phyloP scores from a whole-genome alignment of 2,888 invertebrate species.

The Linyphia triangularis region DNA sequence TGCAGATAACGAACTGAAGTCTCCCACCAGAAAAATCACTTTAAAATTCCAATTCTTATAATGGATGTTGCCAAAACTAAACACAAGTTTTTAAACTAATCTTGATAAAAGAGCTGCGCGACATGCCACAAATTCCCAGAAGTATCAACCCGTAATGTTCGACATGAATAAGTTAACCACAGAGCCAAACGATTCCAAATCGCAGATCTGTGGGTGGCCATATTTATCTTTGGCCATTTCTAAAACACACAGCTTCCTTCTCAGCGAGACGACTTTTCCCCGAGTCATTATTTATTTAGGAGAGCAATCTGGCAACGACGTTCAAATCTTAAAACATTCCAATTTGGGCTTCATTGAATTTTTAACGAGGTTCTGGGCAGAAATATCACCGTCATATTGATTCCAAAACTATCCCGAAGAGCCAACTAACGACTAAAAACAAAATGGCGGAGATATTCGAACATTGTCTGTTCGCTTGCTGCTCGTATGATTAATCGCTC shows the following conservation, averaged over 20 bases:
- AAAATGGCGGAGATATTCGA: conserved; percentile 20
- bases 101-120: neutral
- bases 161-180: neutral
- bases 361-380: conserved; percentile 49
- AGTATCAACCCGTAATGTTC: neutral
- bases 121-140: neutral
- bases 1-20: neutral
- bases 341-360: conserved; percentile 71
- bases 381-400: conserved; percentile 54
- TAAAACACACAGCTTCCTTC: conserved; percentile 39
- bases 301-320: conserved; percentile 57
- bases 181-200: neutral
- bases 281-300: conserved; percentile 63
- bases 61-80: neutral
- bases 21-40: neutral
- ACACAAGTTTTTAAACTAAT: neutral
- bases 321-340: conserved; percentile 70
- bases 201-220: conserved; percentile 27
- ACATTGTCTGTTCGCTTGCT: conserved; percentile 3
- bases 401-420: conserved; percentile 18
- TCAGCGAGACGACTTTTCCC: conserved; percentile 36
- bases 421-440: neutral
- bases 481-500: conserved; percentile 55
- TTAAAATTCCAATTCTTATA: neutral
- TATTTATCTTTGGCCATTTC: conserved; percentile 53